Percentiles rank a stretch among this genome's conserved stretches.
phyloP scores from a whole-genome alignment of 2,113 vertebrate genomes.

The Protobothrops flavoviridis region DNA sequence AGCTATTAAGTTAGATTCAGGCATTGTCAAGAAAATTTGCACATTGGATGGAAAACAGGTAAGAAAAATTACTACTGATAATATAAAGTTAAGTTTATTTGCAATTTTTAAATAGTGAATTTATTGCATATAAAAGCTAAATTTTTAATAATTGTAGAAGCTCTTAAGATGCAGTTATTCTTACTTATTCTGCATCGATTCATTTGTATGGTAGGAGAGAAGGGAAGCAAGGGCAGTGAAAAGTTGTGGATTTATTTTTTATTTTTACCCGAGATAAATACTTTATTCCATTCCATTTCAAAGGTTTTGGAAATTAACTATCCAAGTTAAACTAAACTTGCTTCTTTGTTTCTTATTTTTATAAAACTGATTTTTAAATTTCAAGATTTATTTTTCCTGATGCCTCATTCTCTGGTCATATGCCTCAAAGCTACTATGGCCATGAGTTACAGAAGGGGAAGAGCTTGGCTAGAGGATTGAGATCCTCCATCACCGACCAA shows the following conservation, averaged over 20 bases:
- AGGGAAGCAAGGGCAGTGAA: background rate
- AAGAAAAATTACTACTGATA: slow-evolving; percentile 44
- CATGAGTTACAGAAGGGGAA: background rate
- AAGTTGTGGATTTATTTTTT: background rate
- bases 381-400: background rate
- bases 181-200: background rate
- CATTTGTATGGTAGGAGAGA: background rate
- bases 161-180: background rate
- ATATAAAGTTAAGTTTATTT: background rate
- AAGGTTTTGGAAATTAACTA: background rate
- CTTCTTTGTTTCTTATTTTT: background rate
- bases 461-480: background rate
- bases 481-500: too few species aligned
- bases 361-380: background rate
- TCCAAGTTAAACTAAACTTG: background rate
- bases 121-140: background rate
- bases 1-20: slow-evolving; percentile 96
- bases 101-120: background rate
- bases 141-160: background rate
- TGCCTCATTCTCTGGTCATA: background rate
- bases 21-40: slow-evolving; percentile 91
- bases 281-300: background rate
- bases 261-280: background rate
- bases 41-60: slow-evolving; percentile 97
- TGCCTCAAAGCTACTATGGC: background rate